Percentiles rank a stretch among this genome's conserved stretches.
Evolutionary conservation across 2,113 vertebrate genomes (phyloP).

Genomic region (Strix aluco): DNA sequence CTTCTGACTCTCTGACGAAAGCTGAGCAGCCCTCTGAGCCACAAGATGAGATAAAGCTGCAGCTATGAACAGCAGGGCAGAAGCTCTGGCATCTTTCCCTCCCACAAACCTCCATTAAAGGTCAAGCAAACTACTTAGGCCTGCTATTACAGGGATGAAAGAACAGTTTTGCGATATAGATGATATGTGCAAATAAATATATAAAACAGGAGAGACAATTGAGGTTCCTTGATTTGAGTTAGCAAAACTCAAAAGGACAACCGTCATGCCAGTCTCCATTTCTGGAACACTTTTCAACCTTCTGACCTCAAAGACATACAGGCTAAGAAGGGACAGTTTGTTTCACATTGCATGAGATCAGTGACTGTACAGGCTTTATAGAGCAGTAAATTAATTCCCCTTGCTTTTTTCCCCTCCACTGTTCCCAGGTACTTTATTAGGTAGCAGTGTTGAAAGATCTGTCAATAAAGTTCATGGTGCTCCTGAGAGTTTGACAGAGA

Average conservation of each 20-base stretch:
- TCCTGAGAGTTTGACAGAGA: background rate
- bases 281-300: background rate
- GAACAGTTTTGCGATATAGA: background rate
- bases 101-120: slow-evolving; percentile 29
- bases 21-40: background rate
- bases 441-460: background rate
- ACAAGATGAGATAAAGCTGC: slow-evolving; percentile 48
- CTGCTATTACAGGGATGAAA: background rate
- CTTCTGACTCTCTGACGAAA: slow-evolving; percentile 45
- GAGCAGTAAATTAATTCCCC: background rate
- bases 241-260: background rate
- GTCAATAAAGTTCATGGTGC: background rate
- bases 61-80: slow-evolving; percentile 15
- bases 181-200: background rate
- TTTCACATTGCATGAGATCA: background rate
- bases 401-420: background rate
- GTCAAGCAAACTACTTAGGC: slow-evolving; percentile 28
- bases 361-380: background rate
- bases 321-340: background rate
- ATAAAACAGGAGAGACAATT: background rate
- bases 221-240: background rate
- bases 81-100: slow-evolving; percentile 30
- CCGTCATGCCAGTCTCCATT: background rate
- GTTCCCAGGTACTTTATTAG: background rate
- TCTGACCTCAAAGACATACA: background rate